These are phyloP conservation scores for Callimorpha dominula DNA, from an alignment of 2,888 invertebrate genomes.

Conservation along the genomic window DNA sequence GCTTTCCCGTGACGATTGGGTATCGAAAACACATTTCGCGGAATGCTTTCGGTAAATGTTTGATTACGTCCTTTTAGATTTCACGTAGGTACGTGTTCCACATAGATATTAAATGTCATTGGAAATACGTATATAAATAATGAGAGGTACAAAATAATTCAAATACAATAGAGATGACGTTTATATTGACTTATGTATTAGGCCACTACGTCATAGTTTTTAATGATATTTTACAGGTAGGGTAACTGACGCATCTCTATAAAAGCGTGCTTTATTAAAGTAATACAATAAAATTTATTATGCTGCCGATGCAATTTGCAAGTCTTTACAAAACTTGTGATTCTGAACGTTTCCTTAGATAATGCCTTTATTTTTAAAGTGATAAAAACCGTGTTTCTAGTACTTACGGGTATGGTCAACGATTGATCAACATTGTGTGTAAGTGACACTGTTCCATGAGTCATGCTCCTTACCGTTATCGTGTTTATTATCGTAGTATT, in stretches of 20 bases:
- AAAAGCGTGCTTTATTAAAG: not conserved
- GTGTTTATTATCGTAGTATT: no score
- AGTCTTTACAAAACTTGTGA: not conserved
- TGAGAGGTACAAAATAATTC: not conserved
- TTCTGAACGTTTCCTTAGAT: no score
- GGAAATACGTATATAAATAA: not conserved
- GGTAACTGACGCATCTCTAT: not conserved
- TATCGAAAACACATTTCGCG: conserved; percentile 16
- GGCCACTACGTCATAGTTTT: not conserved
- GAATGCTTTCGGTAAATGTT: not conserved
- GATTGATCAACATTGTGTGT: no score
- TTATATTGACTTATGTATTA: not conserved
- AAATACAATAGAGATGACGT: not conserved
- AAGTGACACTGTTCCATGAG: no score
- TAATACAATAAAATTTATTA: not conserved
- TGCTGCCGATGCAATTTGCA: not conserved
- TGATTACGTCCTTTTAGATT: not conserved
- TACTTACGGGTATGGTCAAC: no score
- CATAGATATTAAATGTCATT: not conserved
- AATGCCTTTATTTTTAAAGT: no score
- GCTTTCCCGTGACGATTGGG: conserved; percentile 24
- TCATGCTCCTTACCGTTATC: no score
- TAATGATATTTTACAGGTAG: not conserved
- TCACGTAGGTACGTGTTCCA: not conserved
- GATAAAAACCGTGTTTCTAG: no score